A percentile compares a stretch with the other conserved stretches of the same genome.
These are phyloP conservation scores for Sciurus niger DNA, from an alignment of 2,113 vertebrate genomes.

Conservation along the genomic window DNA sequence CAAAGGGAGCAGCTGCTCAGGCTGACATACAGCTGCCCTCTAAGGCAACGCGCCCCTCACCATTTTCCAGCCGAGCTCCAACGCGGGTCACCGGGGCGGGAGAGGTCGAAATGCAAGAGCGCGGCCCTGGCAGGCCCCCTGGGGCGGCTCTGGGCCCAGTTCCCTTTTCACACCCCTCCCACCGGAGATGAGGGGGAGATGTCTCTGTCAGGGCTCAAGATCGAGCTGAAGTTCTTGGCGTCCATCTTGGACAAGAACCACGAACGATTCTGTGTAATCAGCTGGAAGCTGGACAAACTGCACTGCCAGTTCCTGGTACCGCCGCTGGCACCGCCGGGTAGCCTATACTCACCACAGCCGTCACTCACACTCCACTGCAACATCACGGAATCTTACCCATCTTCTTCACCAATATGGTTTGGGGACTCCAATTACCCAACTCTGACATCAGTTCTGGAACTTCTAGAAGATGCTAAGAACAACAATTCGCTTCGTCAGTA, in stretches of 20 bases:
- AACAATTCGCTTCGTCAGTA: too few species aligned
- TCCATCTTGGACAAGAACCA: conserved; percentile 98
- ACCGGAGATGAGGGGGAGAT: conserved; percentile 93
- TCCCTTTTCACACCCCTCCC: conserved; percentile 75
- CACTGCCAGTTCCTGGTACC: conserved; percentile 95
- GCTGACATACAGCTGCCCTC: background rate
- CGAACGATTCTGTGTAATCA: too few species aligned
- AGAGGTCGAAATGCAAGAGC: conserved; percentile 81
- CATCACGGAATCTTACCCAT: too few species aligned
- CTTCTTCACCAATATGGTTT: too few species aligned
- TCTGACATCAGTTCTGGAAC: too few species aligned
- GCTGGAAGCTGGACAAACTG: conserved; percentile 97
- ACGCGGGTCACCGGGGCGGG: background rate
- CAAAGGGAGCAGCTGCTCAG: background rate
- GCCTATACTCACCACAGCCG: conserved; percentile 90
- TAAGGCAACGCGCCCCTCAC: conserved; percentile 60
- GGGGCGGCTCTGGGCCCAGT: conserved; percentile 80
- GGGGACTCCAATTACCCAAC: too few species aligned
- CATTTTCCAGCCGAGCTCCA: conserved; percentile 71
- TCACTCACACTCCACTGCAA: conserved; percentile 68
- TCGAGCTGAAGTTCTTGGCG: conserved; percentile 98
- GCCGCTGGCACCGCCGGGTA: conserved; percentile 89
- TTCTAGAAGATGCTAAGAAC: too few species aligned
- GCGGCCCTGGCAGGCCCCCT: conserved; percentile 75
- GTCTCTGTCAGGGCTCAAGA: conserved; percentile 87